Percentiles rank a stretch among this genome's conserved stretches.
phyloP scores from a whole-genome alignment of 1,140 invertebrate species.

The Ylistrum balloti region DNA sequence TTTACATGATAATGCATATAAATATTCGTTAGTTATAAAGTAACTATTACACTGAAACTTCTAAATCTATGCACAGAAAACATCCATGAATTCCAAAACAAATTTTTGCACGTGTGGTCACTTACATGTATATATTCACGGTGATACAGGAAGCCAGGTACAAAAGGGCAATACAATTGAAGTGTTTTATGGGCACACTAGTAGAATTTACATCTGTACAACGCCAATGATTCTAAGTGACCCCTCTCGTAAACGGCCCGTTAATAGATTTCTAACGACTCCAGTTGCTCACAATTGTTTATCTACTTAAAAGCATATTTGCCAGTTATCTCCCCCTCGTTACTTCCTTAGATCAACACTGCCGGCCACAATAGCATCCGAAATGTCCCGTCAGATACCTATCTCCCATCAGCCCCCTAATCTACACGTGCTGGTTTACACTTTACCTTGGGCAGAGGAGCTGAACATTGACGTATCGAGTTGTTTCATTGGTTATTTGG shows the following conservation, averaged over 20 bases:
- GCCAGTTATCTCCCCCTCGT: conserved; percentile 7
- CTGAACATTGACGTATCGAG: not conserved
- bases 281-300: conserved; percentile 19
- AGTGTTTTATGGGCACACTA: too few species aligned
- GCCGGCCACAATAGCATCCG: not conserved
- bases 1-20: too few species aligned
- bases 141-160: too few species aligned
- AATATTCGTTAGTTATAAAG: too few species aligned
- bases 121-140: too few species aligned
- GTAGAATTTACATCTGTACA: not conserved
- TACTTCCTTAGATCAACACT: not conserved
- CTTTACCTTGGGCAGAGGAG: not conserved
- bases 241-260: not conserved
- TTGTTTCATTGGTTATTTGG: not conserved
- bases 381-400: not conserved
- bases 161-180: too few species aligned
- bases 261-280: not conserved
- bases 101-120: too few species aligned
- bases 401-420: not conserved
- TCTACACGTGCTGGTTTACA: not conserved
- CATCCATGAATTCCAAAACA: too few species aligned
- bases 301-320: conserved; percentile 36
- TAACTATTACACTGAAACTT: too few species aligned
- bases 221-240: not conserved
- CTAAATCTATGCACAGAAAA: too few species aligned